Percentiles rank a stretch among this genome's conserved stretches.
phyloP scores from a whole-genome alignment of 2,113 vertebrate species.

The Chiloscyllium plagiosum region DNA sequence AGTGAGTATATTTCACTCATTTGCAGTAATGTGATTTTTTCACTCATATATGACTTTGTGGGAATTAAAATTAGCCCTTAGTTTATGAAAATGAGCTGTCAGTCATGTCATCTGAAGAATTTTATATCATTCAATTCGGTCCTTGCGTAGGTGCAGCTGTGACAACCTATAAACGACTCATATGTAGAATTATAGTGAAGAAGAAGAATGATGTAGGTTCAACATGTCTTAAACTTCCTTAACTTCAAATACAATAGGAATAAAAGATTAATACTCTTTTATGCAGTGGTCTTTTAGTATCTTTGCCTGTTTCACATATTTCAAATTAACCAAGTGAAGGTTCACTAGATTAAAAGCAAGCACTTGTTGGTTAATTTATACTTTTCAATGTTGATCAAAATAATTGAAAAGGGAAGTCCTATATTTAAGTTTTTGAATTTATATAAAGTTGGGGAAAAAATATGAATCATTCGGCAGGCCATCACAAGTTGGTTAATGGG shows the following conservation, averaged over 20 bases:
- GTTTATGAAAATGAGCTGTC: constrained; percentile 35
- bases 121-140: constrained; percentile 33
- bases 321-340: background rate
- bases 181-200: constrained; percentile 27
- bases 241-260: background rate
- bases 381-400: background rate
- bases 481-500: background rate
- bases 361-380: constrained; percentile 14
- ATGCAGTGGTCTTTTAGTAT: background rate
- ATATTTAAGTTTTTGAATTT: background rate
- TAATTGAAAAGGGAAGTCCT: constrained; percentile 24
- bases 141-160: constrained; percentile 33
- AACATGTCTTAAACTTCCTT: constrained; percentile 8
- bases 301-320: background rate
- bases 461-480: background rate
- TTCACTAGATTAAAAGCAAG: background rate
- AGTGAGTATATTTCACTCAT: constrained; percentile 38
- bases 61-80: constrained; percentile 37
- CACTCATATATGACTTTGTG: constrained; percentile 35
- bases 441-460: background rate
- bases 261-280: constrained; percentile 3
- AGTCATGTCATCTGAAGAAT: constrained; percentile 37
- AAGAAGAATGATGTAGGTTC: constrained; percentile 4
- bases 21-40: constrained; percentile 30
- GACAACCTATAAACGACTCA: constrained; percentile 26